phyloP scores from a whole-genome alignment of 2,113 vertebrate species.

The Pionites leucogaster region DNA sequence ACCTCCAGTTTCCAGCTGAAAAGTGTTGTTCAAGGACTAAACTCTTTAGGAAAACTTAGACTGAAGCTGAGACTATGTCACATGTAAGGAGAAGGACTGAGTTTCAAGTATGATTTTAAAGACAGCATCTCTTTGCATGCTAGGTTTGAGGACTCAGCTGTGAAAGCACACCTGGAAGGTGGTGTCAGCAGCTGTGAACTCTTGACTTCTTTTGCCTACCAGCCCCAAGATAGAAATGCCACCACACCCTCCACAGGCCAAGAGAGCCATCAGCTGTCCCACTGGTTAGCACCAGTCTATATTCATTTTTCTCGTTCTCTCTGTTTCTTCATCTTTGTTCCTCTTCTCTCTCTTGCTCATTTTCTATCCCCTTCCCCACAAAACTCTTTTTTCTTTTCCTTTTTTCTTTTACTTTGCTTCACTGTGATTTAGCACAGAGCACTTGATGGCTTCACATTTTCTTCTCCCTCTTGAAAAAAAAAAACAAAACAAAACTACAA shows the following conservation, averaged over 20 bases:
- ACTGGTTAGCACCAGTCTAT: neutral
- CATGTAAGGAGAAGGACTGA: neutral
- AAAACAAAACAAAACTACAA: no score
- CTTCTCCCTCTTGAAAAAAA: neutral
- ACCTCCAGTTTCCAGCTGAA: neutral
- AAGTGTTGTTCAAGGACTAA: neutral
- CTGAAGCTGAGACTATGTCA: neutral
- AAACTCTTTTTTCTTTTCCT: neutral
- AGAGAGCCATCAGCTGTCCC: neutral
- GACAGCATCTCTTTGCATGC: neutral
- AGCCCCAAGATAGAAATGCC: neutral
- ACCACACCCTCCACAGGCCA: neutral
- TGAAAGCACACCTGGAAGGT: neutral
- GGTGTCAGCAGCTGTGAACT: neutral
- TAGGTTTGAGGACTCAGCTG: neutral
- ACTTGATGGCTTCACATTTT: neutral
- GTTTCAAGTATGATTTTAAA: neutral
- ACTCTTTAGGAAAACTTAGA: conserved; percentile 1
- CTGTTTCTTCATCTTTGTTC: neutral
- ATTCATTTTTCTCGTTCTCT: neutral
- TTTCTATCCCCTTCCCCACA: neutral
- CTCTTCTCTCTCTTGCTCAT: neutral
- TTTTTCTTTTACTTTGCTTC: neutral
- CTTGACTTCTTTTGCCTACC: neutral
- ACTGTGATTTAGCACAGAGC: neutral